phyloP scores from a whole-genome alignment of 2,113 vertebrate genomes.

The Otis tarda region DNA sequence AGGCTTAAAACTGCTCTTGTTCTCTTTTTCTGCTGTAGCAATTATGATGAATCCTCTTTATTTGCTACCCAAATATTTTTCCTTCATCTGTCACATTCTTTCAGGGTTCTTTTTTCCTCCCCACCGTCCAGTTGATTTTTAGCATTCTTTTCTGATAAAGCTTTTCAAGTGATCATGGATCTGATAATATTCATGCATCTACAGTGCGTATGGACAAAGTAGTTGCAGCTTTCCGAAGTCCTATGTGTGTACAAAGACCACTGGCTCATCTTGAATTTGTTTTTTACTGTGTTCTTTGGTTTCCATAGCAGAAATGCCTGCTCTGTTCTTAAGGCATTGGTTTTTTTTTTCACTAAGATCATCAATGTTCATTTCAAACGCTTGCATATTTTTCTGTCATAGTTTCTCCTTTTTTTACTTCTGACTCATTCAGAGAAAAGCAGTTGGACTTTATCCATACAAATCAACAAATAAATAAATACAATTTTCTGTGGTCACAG shows the following conservation, averaged over 20 bases:
- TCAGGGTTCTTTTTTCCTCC: neutral
- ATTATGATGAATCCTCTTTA: neutral
- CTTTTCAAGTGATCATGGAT: neutral
- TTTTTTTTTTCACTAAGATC: neutral
- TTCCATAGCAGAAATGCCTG: neutral
- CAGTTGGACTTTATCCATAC: neutral
- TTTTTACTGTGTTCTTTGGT: neutral
- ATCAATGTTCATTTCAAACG: neutral
- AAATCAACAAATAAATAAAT: neutral
- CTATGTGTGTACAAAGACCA: neutral
- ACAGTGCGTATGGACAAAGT: neutral
- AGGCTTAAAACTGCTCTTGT: conserved; percentile 10
- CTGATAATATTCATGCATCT: neutral
- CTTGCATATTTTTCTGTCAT: neutral
- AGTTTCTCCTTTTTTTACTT: neutral
- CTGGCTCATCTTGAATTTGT: neutral
- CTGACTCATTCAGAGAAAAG: neutral
- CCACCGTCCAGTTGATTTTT: neutral
- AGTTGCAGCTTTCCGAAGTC: neutral
- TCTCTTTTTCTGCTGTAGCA: neutral
- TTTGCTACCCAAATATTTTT: conserved; percentile 40
- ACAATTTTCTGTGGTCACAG: neutral
- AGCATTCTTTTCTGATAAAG: neutral
- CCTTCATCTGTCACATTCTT: conserved; percentile 7
- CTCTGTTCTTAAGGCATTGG: neutral